Percentiles rank a stretch among this genome's conserved stretches.
phyloP scores from a whole-genome alignment of 2,113 vertebrate genomes.

The Colinus virginianus region DNA sequence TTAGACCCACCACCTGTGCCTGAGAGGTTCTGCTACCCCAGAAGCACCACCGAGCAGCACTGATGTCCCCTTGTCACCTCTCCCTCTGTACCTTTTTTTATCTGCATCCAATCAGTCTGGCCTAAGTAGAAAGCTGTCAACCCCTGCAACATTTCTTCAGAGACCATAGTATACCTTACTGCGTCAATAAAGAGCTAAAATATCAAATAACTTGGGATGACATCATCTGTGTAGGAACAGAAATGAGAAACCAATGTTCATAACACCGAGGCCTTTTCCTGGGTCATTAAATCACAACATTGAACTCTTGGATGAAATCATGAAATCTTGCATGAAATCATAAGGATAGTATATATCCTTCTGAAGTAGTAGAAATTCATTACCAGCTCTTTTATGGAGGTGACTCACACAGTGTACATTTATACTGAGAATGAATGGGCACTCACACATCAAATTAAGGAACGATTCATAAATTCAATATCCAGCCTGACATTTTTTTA shows the following conservation, averaged over 20 bases:
- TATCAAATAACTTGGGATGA: neutral
- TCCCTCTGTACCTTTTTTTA: neutral
- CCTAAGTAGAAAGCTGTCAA: neutral
- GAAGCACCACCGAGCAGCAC: neutral
- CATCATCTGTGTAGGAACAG: neutral
- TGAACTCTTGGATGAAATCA: neutral
- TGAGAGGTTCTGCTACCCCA: neutral
- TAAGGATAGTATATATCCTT: neutral
- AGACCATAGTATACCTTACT: neutral
- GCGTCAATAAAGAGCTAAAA: neutral
- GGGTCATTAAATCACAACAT: neutral
- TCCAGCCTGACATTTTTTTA: neutral
- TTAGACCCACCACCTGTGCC: neutral
- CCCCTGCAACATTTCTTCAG: neutral
- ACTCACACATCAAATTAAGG: neutral
- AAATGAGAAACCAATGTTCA: neutral
- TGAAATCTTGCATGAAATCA: neutral
- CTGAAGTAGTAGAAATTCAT: neutral
- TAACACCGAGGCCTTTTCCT: neutral
- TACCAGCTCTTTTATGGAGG: neutral
- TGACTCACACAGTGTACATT: neutral
- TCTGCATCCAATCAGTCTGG: neutral
- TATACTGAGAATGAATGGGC: neutral
- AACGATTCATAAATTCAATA: constrained; percentile 13
- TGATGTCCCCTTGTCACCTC: neutral